Conservation (phyloP, 2,113 vertebrate genomes). For the Rostratula benghalensis region DNA sequence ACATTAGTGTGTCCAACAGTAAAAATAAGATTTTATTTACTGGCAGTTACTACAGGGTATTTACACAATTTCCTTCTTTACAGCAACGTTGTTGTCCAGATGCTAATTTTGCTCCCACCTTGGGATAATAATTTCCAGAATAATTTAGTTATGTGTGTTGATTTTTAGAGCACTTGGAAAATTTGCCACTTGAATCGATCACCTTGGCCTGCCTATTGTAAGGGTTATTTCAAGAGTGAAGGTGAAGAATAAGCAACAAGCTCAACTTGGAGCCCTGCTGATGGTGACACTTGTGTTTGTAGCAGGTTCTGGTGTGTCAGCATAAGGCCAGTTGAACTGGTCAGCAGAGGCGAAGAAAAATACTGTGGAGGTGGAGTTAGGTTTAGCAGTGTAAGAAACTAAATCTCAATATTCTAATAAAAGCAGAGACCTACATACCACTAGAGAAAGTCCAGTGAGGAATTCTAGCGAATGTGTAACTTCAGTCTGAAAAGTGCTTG, state of each 20-base stretch:
- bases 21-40: not conserved
- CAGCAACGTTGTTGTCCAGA: not conserved
- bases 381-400: not conserved
- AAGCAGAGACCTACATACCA: not conserved
- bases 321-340: not conserved
- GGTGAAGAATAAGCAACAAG: not conserved
- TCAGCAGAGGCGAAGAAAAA: not conserved
- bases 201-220: not conserved
- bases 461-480: not conserved
- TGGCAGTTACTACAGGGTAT: not conserved
- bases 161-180: not conserved
- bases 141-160: not conserved
- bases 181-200: not conserved
- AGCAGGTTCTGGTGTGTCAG: rapidly evolving
- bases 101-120: not conserved
- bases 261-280: not conserved
- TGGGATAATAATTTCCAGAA: not conserved
- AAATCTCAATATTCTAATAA: rapidly evolving
- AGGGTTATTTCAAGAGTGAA: not conserved
- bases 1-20: not conserved
- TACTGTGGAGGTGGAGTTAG: rapidly evolving
- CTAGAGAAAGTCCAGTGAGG: not conserved
- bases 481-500: not conserved
- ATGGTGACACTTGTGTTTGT: not conserved
- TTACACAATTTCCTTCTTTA: not conserved